A percentile compares a stretch with the other conserved stretches of the same genome.
These are phyloP conservation scores for Apamea monoglypha DNA, from an alignment of 2,888 invertebrate species.

Conservation along the genomic window DNA sequence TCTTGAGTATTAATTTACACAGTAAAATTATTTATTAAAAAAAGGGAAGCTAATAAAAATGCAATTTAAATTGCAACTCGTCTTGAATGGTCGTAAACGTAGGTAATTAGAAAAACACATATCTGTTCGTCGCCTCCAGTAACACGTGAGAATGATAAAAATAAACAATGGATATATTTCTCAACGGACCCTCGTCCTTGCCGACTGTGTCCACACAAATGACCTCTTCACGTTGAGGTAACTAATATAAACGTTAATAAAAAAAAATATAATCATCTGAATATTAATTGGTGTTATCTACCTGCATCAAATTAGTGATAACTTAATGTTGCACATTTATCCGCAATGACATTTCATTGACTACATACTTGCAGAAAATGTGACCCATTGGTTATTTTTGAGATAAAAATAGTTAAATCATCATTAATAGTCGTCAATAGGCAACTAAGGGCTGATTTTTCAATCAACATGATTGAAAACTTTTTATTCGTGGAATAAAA, in stretches of 20 bases:
- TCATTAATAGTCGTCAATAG: neutral
- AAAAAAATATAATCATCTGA: conserved; percentile 37
- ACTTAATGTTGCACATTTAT: conserved; percentile 19
- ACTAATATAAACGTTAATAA: conserved; percentile 46
- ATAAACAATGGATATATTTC: conserved; percentile 68
- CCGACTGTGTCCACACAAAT: conserved; percentile 51
- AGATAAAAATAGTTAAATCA: neutral
- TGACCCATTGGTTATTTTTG: too few species aligned
- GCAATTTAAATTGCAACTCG: conserved; percentile 28
- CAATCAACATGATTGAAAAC: too few species aligned
- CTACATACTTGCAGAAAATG: neutral
- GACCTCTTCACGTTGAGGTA: conserved; percentile 64
- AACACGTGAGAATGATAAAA: conserved; percentile 68
- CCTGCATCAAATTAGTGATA: conserved; percentile 5
- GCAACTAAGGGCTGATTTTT: too few species aligned
- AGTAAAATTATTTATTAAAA: conserved; percentile 5
- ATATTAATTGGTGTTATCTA: conserved; percentile 33
- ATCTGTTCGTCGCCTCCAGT: conserved; percentile 42
- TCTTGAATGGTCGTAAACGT: conserved; percentile 37
- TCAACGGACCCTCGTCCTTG: conserved; percentile 66
- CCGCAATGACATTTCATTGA: conserved; percentile 2
- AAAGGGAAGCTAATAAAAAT: conserved; percentile 20
- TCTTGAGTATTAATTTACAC: neutral
- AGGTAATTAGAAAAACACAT: conserved; percentile 55
- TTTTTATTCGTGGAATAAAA: too few species aligned